Evolutionary conservation across 92 coral and sea anemone species (phyloP).

Genomic region (Zoanthus solanderi): DNA sequence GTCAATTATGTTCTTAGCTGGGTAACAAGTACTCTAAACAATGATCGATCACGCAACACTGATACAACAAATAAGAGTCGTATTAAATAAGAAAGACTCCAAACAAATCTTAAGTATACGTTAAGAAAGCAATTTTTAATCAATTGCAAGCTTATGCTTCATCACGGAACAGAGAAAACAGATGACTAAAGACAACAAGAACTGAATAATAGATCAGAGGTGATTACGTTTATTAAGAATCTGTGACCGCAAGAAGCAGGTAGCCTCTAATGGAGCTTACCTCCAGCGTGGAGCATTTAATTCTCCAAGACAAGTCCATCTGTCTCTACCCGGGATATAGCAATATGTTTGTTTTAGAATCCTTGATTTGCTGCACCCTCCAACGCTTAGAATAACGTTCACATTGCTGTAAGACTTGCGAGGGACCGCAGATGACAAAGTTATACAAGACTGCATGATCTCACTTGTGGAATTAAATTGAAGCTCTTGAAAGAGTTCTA

Average conservation of each 20-base stretch:
- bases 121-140: no score
- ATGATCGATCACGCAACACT: no score
- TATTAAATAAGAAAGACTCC: no score
- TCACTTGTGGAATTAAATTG: not conserved
- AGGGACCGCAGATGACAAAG: slow-evolving; percentile 21
- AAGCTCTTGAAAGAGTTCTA: not conserved
- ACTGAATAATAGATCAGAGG: no score
- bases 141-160: no score
- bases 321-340: slow-evolving; percentile 73
- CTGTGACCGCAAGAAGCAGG: not conserved
- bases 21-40: no score
- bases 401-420: slow-evolving; percentile 82
- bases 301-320: slow-evolving; percentile 74
- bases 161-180: no score
- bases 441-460: not conserved
- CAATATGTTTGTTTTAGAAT: slow-evolving; percentile 68
- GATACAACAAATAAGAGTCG: no score
- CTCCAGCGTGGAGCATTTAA: slow-evolving; percentile 92
- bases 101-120: no score
- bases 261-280: slow-evolving; percentile 56
- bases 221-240: no score
- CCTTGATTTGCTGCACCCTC: slow-evolving; percentile 81
- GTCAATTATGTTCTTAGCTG: no score
- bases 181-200: no score
- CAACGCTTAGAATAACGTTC: slow-evolving; percentile 75